A percentile compares a stretch with the other conserved stretches of the same genome.
phyloP scores from a whole-genome alignment of 2,888 invertebrate species.

The Papilio elwesi region DNA sequence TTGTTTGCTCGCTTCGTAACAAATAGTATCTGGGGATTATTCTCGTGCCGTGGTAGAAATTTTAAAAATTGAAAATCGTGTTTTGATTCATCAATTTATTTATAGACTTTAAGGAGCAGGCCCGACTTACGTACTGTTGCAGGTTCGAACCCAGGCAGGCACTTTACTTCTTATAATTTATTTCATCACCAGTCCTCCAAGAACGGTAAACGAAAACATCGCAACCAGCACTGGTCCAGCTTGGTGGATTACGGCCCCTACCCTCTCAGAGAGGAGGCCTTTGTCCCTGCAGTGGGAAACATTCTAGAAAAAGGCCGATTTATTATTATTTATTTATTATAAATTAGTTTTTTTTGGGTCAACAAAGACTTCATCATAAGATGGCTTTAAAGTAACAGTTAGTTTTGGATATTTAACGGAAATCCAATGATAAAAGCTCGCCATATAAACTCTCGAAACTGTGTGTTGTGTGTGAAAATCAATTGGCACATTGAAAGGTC shows the following conservation, averaged over 20 bases:
- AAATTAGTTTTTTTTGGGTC: no score
- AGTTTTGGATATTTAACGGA: background rate
- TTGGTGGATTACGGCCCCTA: no score
- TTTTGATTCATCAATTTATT: background rate
- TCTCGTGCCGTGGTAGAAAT: background rate
- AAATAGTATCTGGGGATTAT: constrained; percentile 5
- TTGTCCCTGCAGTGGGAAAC: no score
- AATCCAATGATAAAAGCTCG: background rate
- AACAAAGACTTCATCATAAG: background rate
- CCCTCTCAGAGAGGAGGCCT: no score
- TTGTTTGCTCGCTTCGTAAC: constrained; percentile 19
- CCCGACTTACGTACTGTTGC: no score
- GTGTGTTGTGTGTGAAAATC: background rate
- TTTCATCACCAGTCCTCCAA: no score
- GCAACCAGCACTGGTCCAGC: no score
- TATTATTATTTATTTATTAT: no score
- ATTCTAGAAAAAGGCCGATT: no score
- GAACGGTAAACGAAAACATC: no score
- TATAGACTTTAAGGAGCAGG: background rate
- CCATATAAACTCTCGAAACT: background rate
- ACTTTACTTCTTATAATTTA: no score
- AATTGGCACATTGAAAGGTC: background rate
- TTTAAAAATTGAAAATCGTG: background rate
- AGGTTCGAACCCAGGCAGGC: no score
- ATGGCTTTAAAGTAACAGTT: background rate